Conservation (phyloP, 2,888 invertebrate genomes). For the Trachelus stipa region DNA sequence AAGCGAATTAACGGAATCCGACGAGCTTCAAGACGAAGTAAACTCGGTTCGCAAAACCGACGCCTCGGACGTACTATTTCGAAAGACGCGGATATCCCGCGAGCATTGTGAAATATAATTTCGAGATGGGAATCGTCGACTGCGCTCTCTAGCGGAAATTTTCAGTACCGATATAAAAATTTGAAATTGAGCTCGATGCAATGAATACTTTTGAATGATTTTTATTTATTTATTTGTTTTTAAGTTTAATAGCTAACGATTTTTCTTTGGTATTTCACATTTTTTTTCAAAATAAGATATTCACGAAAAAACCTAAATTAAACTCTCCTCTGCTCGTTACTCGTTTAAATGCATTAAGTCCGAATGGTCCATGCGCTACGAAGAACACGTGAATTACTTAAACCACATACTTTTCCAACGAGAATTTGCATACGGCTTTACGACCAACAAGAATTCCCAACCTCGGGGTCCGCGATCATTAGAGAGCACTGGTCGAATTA, state of each 20-base stretch:
- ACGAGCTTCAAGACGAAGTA: conserved; percentile 7
- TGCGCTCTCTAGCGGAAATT: neutral
- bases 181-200: neutral
- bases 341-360: neutral
- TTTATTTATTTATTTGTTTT: neutral
- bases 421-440: neutral
- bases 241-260: no score
- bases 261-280: neutral
- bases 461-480: neutral
- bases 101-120: neutral
- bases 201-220: neutral
- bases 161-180: neutral
- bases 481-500: neutral
- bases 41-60: neutral
- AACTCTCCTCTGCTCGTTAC: neutral
- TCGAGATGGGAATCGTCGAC: neutral
- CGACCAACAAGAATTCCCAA: neutral
- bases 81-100: neutral
- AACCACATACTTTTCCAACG: neutral
- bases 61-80: neutral
- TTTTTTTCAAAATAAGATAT: neutral
- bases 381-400: neutral
- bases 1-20: conserved; percentile 44
- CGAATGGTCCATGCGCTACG: neutral
- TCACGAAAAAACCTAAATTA: neutral